Evolutionary conservation across 2,797 vertebrate genomes (phyloP), one percentile per base, ranked within the genome.

Genomic region (Lepus oiostolus): DNA sequence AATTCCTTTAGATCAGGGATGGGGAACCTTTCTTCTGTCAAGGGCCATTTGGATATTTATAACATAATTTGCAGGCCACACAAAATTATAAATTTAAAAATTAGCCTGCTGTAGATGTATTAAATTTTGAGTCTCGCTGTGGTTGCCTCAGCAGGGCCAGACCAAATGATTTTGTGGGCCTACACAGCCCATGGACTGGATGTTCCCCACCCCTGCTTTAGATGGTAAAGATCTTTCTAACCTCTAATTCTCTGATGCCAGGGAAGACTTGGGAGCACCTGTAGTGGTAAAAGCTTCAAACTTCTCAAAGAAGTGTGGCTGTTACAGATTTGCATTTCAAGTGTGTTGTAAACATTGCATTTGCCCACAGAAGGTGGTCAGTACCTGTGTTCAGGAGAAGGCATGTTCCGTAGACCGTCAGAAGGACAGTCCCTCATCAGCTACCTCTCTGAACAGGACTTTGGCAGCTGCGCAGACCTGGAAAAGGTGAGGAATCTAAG

Each of bases 351-450:
- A 77, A 68, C 75, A 4, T 92, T 89, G 71, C 24, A 76, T 94
- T 88, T 84, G 85, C 92, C 88, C 96, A 38, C 97, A 99, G 99
- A 99, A 90, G 97, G 98, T 38, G 97, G 98, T 60, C 99, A 98
- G 95, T 97, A 98, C 97, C 97, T 98, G 83, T 98, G 97, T 30
- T 97, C 98, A 0, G 98, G 99, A 28, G 99, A 99, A 96, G 99
- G 99, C 77, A 99, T 99, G 98, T 99, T 99, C 98, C 99, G 99
- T 96, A 99, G 99, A 96, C 99, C 99, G 0, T 99, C 99, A 0
- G 99, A 99, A 98, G 99, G 99, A 62, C 99, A 99, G 98, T 99
- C 99, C 65, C 99, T 99, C 94, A 99, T 99, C 98, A 99, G 99
- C 97, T 99, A 99, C 98, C 98, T 99, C 96, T 99, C 99, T 30